Evolutionary conservation across 2,888 invertebrate genomes (phyloP), one percentile per base, ranked within the genome.

Genomic region (Chrysodeixis includens): DNA sequence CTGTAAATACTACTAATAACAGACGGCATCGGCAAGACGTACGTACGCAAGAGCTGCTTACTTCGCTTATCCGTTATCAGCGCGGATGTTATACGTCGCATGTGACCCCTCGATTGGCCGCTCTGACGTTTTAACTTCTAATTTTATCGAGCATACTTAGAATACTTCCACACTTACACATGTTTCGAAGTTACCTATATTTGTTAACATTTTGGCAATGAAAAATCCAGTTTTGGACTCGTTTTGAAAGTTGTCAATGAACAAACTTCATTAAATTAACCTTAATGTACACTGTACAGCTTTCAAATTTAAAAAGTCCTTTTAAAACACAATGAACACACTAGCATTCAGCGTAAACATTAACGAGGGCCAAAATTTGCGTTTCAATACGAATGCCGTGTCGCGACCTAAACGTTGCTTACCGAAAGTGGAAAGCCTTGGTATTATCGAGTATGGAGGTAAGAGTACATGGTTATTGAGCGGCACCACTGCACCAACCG

Each of bases 381-480:
- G 82, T 85, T 83, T 86, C 76, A 85, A 81, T 81, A 69, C 82
- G 80, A 82, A 78, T 83, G 86, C 78, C 75, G 68, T 82, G 81
- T 80, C 79, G 81, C 79, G 72, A 81, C 83, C 82, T 86, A 86
- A 88, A 86, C 87, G 79, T 85, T 84, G 78, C 71, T 74, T 79
- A 83, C 91, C 88, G 90, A 94, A 94, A 93, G 93, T 93, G 88
- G 94, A 91, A 93, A 92, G 86, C 94, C 94, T 94, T 94, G 94
- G 90, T 92, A 88, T 88, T 88, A 90, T 90, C 88, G 87, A 85
- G 85, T 89, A 87, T 86, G 83, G 88, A 87, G 85, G 84, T 84
- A 82, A 81, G 79, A 83, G 81, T 87, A 86, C 86, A 85, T 87
- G 86, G 82, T 86, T 86, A 87, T 89, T 91, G 88, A 90, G 85